These are phyloP conservation scores for Drosophila subpulchrella DNA, from an alignment of 1,140 invertebrate genomes.

Conservation along the genomic window DNA sequence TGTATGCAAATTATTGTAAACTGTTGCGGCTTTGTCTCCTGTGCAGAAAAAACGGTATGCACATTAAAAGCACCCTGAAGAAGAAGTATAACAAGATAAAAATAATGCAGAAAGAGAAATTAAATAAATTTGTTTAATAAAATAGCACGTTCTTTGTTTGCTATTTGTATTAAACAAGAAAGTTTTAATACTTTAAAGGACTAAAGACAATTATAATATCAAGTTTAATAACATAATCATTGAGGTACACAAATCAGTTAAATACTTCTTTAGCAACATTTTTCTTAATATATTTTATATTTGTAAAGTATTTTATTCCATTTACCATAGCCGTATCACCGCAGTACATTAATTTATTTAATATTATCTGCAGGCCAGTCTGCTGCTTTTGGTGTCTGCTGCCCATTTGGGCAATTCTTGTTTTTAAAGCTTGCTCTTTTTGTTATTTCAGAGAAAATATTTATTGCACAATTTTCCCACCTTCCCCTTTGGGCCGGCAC, in stretches of 20 bases:
- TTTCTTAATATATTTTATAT: too few species aligned
- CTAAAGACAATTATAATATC: too few species aligned
- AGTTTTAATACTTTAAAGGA: too few species aligned
- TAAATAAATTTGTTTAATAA: too few species aligned
- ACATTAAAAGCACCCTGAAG: constrained; percentile 1
- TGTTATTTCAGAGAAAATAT: constrained; percentile 49
- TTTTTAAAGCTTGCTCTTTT: constrained; percentile 9
- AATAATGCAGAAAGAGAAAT: too few species aligned
- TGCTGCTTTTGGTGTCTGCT: constrained; percentile 23
- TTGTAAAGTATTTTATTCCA: background rate
- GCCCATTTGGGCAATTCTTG: too few species aligned
- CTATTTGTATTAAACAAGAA: too few species aligned
- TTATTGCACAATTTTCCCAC: constrained; percentile 28
- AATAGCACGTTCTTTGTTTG: too few species aligned
- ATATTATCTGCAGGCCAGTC: background rate
- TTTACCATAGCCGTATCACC: background rate
- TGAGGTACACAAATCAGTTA: too few species aligned
- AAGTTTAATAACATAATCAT: too few species aligned
- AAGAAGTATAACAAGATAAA: background rate
- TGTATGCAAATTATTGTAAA: constrained; percentile 75
- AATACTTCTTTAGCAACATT: too few species aligned
- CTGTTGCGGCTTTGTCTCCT: constrained; percentile 63
- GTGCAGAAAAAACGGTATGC: constrained; percentile 9
- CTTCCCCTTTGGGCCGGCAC: background rate
- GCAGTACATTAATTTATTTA: constrained; percentile 1